Evolutionary conservation across 1,140 invertebrate species (phyloP).

Genomic region (Procambarus clarkii): DNA sequence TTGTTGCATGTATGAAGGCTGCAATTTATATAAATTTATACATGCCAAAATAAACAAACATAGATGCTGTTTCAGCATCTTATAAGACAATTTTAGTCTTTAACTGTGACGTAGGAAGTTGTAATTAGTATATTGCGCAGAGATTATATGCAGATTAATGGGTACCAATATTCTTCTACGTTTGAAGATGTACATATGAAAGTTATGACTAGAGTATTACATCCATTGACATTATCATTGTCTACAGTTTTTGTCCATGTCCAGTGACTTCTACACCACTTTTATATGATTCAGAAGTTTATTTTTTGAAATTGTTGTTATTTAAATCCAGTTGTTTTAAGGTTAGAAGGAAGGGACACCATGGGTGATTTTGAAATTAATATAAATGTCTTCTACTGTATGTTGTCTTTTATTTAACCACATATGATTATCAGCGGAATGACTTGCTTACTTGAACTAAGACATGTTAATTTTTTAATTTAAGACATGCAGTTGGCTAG

Average conservation of each 20-base stretch:
- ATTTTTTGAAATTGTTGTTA: conserved; percentile 56
- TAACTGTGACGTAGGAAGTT: conserved; percentile 16
- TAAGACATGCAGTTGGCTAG: no score
- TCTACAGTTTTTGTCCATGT: conserved; percentile 38
- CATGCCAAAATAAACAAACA: background rate
- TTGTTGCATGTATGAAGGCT: background rate
- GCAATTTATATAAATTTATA: conserved; percentile 21
- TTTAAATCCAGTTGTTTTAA: conserved; percentile 60
- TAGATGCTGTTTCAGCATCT: background rate
- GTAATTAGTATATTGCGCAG: conserved; percentile 27
- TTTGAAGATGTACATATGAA: conserved; percentile 40
- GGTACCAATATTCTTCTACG: conserved; percentile 44
- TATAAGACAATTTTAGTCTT: background rate
- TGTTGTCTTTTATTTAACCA: background rate
- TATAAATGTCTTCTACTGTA: conserved; percentile 55
- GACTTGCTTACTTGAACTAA: no score
- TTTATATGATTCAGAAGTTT: conserved; percentile 52
- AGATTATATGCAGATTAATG: conserved; percentile 36
- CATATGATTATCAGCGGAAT: no score
- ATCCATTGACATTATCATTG: conserved; percentile 31
- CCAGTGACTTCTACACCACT: conserved; percentile 44
- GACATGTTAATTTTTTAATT: no score
- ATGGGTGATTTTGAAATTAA: conserved; percentile 46
- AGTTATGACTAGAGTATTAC: conserved; percentile 42
- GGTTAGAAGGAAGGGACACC: conserved; percentile 44